These are phyloP conservation scores for Cyphomyrus plagiostoma DNA, from an alignment of 2,113 vertebrate species.

Conservation along the genomic window DNA sequence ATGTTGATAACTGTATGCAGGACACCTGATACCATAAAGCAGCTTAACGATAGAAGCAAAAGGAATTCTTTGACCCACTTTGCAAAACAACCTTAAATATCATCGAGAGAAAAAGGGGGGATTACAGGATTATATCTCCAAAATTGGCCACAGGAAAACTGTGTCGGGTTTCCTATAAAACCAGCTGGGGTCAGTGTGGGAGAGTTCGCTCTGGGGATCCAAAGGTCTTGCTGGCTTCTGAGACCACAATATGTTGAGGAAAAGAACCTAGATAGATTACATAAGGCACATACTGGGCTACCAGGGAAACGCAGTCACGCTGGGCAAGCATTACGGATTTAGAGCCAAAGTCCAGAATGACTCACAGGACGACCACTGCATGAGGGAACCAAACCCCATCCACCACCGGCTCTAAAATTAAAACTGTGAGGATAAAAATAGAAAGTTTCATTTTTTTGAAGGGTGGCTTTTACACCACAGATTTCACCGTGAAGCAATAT, in stretches of 20 bases:
- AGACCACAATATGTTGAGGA: not conserved
- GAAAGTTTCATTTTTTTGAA: not conserved
- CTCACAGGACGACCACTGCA: not conserved
- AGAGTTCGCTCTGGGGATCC: not conserved
- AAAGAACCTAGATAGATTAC: not conserved
- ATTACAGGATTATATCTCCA: slow-evolving; percentile 5
- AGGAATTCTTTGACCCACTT: not conserved
- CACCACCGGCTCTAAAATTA: slow-evolving; percentile 2
- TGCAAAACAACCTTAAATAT: not conserved
- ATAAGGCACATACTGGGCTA: not conserved
- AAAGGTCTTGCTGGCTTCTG: not conserved
- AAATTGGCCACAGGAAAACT: not conserved
- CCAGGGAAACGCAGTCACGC: not conserved
- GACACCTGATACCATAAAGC: not conserved
- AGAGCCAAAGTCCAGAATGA: not conserved
- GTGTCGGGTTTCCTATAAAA: not conserved
- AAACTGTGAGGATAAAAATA: slow-evolving; percentile 10
- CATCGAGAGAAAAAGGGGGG: not conserved
- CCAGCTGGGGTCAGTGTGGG: not conserved
- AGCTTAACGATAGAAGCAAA: not conserved
- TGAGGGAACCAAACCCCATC: not conserved
- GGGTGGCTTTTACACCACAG: not conserved
- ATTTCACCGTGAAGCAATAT: slow-evolving; percentile 6
- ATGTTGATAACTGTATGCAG: not conserved
- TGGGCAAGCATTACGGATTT: not conserved